Evolutionary conservation across 2,888 invertebrate genomes (phyloP), one percentile per base, ranked within the genome.

Genomic region (Ochropleura plecta): DNA sequence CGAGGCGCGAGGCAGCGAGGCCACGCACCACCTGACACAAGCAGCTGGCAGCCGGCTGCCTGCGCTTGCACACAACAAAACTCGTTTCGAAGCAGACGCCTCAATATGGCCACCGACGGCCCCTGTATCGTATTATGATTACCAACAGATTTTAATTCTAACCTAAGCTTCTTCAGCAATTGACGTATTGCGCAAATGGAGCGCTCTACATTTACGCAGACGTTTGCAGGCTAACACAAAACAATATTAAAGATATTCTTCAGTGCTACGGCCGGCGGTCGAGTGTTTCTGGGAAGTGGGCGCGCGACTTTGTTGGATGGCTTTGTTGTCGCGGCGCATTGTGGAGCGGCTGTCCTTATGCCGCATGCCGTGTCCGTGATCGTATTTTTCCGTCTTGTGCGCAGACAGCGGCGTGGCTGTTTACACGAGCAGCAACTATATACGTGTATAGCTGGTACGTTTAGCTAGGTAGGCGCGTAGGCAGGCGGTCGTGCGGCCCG

Each of bases 1-100:
- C 90, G 91, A 85, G 49, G 20, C 42, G 44, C 30, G 60, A 60
- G 64, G 48, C 69, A 48, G 89, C 93, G 92, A 94, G 93, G 94
- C 93, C 93, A 91, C 94, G 89, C 91, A 94, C 94, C 96, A 96
- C 95, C 95, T 95, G 96, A 96, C 95, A 91, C 90, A 90, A 92
- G 91, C 95, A 95, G 95, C 94, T 95, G 95, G 92, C 95, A 90
- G 93, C 93, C 95, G 95, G 94, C 90, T 92, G 93, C 92, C 91
- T 92, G 92, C 92, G 93, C 91, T 90, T 93, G 93, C 91, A 92
- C 92, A 92, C 92, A 91, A 92, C 93, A 88, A 95, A 96, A 96
- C 96, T 94, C 88, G 96, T 96, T 96, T 95, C 90, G 88, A 93
- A 93, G 92, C 93, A 95, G 91, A 93, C 93, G 92, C 90, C 92